phyloP scores from a whole-genome alignment of 2,888 invertebrate genomes.

The Neoscelio sp. region DNA sequence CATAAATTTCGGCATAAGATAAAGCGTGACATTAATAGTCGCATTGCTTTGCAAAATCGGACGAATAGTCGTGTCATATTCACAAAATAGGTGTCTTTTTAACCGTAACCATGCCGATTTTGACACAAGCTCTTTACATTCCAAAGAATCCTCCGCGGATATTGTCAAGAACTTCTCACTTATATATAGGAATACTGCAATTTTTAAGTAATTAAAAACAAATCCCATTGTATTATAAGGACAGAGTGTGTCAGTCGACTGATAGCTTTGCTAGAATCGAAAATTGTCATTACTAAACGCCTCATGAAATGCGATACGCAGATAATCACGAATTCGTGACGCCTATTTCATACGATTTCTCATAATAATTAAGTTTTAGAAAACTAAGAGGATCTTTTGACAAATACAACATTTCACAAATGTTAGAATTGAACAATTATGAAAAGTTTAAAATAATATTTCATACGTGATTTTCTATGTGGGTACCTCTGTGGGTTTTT shows the following conservation, averaged over 20 bases:
- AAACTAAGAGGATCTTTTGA: too few relatives aligned
- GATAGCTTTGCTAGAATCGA: background rate
- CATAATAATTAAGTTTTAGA: too few relatives aligned
- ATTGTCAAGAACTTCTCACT: background rate
- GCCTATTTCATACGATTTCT: background rate
- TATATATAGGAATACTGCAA: background rate
- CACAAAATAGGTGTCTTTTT: constrained; percentile 85
- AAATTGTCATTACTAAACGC: constrained; percentile 11
- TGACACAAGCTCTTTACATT: constrained; percentile 71
- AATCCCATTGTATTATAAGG: constrained; percentile 9
- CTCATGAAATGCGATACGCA: constrained; percentile 8
- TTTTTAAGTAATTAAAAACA: background rate
- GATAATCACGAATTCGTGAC: background rate
- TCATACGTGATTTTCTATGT: too few relatives aligned
- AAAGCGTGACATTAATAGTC: constrained; percentile 84
- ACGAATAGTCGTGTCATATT: constrained; percentile 84
- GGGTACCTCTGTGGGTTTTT: too few relatives aligned
- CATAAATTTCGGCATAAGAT: constrained; percentile 85
- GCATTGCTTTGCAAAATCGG: constrained; percentile 85
- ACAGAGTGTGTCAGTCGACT: constrained; percentile 13
- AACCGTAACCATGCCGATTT: constrained; percentile 78
- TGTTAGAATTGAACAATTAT: too few relatives aligned
- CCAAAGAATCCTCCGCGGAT: constrained; percentile 8
- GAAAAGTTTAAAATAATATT: too few relatives aligned
- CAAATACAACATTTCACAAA: too few relatives aligned